These are phyloP conservation scores for Drosophila maculinotata DNA, from an alignment of 2,888 invertebrate species.

Conservation along the genomic window DNA sequence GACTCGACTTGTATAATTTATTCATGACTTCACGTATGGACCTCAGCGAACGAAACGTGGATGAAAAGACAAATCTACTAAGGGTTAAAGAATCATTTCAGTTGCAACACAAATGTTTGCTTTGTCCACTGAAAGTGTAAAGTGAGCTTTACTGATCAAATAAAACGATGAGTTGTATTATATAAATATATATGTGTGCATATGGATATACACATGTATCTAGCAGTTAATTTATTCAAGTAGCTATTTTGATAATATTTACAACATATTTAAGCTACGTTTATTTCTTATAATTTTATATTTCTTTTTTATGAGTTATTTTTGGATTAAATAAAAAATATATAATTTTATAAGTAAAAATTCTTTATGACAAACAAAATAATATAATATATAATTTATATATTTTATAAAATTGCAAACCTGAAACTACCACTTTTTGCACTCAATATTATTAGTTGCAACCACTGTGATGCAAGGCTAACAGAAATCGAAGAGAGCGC, in stretches of 20 bases:
- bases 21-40: constrained; percentile 33
- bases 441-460: constrained; percentile 5
- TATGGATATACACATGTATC: neutral
- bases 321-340: too few relatives aligned
- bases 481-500: constrained; percentile 16
- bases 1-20: constrained; percentile 64
- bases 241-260: too few relatives aligned
- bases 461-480: neutral
- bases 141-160: neutral
- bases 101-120: constrained; percentile 6
- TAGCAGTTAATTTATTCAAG: too few relatives aligned
- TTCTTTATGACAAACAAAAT: too few relatives aligned
- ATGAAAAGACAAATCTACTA: constrained; percentile 31
- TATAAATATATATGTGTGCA: neutral
- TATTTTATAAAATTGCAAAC: too few relatives aligned
- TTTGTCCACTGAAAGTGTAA: neutral
- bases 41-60: constrained; percentile 2
- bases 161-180: neutral
- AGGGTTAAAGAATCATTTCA: constrained; percentile 28
- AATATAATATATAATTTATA: too few relatives aligned
- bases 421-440: neutral
- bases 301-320: too few relatives aligned
- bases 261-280: too few relatives aligned
- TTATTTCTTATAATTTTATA: too few relatives aligned
- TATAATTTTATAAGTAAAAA: too few relatives aligned